A percentile compares a stretch with the other conserved stretches of the same genome.
Evolutionary conservation across 2,888 invertebrate genomes (phyloP).

Genomic region (Parnassius mnemosyne): DNA sequence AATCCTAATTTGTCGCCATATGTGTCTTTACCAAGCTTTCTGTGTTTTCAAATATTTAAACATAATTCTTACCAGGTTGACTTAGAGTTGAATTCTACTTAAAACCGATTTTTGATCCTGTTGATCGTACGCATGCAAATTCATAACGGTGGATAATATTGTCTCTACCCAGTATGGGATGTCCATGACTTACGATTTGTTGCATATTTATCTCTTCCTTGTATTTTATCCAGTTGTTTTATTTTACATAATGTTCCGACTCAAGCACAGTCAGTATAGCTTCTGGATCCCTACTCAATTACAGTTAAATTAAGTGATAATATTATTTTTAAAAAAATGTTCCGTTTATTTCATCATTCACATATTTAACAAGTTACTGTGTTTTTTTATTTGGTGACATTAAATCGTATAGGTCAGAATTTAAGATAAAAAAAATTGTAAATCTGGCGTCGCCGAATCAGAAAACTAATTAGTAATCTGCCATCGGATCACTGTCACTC

Average conservation of each 20-base stretch:
- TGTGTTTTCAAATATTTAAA: slow-evolving; percentile 18
- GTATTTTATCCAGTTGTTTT: slow-evolving; percentile 29
- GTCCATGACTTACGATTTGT: slow-evolving; percentile 69
- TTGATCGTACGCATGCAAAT: slow-evolving; percentile 30
- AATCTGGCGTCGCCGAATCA: too few species aligned
- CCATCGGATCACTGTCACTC: slow-evolving; percentile 7
- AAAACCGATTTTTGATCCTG: slow-evolving; percentile 27
- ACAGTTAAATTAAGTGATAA: too few species aligned
- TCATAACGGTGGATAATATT: slow-evolving; percentile 59
- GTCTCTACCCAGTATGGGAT: slow-evolving; percentile 55
- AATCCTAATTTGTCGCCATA: slow-evolving; percentile 50
- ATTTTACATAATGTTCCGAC: slow-evolving; percentile 34
- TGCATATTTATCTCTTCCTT: slow-evolving; percentile 55
- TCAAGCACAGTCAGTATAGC: not conserved
- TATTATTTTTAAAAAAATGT: too few species aligned
- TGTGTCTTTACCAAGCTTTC: slow-evolving; percentile 30
- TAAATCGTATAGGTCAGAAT: too few species aligned
- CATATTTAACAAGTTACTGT: too few species aligned
- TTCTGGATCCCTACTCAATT: slow-evolving; percentile 7
- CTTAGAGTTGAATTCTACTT: slow-evolving; percentile 35
- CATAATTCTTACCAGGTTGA: slow-evolving; percentile 26
- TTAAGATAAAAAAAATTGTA: too few species aligned
- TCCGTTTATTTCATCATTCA: too few species aligned
- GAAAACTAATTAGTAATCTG: slow-evolving; percentile 16
- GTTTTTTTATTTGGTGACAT: too few species aligned